Evolutionary conservation across 2,797 vertebrate genomes (phyloP).

Genomic region (Poliocrania exsul): DNA sequence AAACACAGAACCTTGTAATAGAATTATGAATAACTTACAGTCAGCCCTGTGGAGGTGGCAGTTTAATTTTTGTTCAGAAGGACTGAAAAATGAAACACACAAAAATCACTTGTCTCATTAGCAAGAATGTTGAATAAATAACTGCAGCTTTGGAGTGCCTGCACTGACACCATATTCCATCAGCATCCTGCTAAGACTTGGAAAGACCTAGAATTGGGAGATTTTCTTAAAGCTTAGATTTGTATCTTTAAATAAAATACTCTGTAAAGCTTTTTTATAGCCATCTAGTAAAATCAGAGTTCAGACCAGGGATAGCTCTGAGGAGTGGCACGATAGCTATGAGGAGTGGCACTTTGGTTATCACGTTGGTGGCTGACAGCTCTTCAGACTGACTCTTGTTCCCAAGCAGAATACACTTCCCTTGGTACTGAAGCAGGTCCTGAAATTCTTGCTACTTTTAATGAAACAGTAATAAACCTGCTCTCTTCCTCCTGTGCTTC

Average conservation of each 20-base stretch:
- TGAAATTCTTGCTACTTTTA: background rate
- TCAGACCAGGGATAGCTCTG: background rate
- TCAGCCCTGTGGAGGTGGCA: background rate
- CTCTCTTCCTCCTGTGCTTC: background rate
- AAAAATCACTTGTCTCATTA: background rate
- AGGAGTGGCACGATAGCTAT: background rate
- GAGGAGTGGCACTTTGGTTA: background rate
- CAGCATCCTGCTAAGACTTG: background rate
- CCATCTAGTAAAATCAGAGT: background rate
- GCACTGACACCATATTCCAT: fast-evolving
- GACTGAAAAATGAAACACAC: background rate
- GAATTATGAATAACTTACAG: background rate
- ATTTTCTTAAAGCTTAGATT: background rate
- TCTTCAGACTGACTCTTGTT: background rate
- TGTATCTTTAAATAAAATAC: background rate
- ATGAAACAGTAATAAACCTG: background rate
- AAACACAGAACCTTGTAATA: background rate
- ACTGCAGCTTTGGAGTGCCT: background rate
- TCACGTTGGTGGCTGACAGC: background rate
- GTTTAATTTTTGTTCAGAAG: background rate
- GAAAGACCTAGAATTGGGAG: background rate
- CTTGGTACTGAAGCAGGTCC: background rate
- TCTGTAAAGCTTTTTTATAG: background rate
- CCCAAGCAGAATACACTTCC: background rate
- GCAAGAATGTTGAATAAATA: background rate